A percentile compares a stretch with the other conserved stretches of the same genome.
phyloP scores from a whole-genome alignment of 2,888 invertebrate species.

The Watsonalla cultraria region DNA sequence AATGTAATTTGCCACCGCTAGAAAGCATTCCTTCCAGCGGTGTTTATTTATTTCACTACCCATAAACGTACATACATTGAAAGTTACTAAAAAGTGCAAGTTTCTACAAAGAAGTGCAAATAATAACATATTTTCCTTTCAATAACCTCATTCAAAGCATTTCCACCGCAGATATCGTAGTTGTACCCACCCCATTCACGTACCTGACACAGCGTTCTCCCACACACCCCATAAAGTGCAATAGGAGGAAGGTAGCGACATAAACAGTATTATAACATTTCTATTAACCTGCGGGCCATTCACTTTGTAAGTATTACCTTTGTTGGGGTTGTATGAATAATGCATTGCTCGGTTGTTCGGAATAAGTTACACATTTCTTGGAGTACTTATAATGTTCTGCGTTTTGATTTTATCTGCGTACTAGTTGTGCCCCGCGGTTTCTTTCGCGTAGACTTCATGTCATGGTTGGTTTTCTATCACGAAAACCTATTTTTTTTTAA shows the following conservation, averaged over 20 bases:
- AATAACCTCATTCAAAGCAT: neutral
- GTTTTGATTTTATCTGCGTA: neutral
- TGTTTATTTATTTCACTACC: too few relatives aligned
- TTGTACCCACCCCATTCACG: neutral
- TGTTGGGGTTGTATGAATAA: slow-evolving; percentile 46
- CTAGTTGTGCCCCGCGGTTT: too few relatives aligned
- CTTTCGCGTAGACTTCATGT: too few relatives aligned
- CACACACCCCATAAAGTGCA: slow-evolving; percentile 14
- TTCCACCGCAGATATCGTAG: neutral
- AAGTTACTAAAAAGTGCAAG: too few relatives aligned
- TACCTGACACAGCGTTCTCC: slow-evolving; percentile 3
- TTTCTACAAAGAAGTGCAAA: too few relatives aligned
- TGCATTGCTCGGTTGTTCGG: slow-evolving; percentile 26
- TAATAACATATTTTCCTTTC: too few relatives aligned
- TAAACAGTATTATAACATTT: slow-evolving; percentile 37
- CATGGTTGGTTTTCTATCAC: too few relatives aligned
- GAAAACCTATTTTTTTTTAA: too few relatives aligned
- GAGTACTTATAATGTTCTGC: neutral
- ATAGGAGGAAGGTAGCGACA: slow-evolving; percentile 13
- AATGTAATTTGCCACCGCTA: too few relatives aligned
- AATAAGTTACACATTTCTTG: neutral
- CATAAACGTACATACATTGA: too few relatives aligned
- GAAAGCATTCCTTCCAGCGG: too few relatives aligned
- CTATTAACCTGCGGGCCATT: slow-evolving; percentile 64
- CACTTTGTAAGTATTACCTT: slow-evolving; percentile 48